phyloP scores from a whole-genome alignment of 2,797 vertebrate genomes.

The Oceanodroma leucorhoa region DNA sequence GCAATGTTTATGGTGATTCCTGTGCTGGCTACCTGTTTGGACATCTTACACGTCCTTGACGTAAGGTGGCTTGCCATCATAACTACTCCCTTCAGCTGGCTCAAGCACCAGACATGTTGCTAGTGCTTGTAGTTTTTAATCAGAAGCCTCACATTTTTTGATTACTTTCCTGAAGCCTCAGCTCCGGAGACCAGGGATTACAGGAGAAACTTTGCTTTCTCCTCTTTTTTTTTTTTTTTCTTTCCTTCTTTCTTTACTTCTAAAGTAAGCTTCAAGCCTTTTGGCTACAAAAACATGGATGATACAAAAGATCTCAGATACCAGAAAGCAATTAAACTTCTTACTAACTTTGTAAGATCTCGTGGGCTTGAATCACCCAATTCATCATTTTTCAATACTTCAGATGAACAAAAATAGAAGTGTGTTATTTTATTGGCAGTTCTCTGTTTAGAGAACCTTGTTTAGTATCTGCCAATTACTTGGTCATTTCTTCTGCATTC shows the following conservation, averaged over 20 bases:
- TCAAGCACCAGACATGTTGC: not conserved
- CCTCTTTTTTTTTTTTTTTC: no score
- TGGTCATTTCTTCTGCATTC: not conserved
- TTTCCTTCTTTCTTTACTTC: not conserved
- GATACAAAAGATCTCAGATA: not conserved
- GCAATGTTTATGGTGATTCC: not conserved
- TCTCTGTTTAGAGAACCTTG: not conserved
- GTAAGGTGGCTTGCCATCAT: not conserved
- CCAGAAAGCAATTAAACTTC: not conserved
- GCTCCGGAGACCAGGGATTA: not conserved
- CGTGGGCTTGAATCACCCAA: not conserved
- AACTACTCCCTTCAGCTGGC: not conserved
- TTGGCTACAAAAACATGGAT: not conserved
- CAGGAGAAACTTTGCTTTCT: not conserved
- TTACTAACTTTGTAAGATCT: not conserved
- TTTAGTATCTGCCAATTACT: not conserved
- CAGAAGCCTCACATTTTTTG: not conserved
- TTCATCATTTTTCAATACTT: not conserved
- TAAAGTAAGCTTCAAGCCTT: not conserved
- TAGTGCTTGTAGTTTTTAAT: not conserved
- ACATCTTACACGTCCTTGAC: not conserved
- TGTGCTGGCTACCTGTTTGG: not conserved
- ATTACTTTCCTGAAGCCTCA: not conserved
- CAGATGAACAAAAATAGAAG: not conserved
- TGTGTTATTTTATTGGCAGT: not conserved